Evolutionary conservation across 1,140 invertebrate species (phyloP), one percentile per base, ranked within the genome.

Genomic region (Epicauta chinensis): DNA sequence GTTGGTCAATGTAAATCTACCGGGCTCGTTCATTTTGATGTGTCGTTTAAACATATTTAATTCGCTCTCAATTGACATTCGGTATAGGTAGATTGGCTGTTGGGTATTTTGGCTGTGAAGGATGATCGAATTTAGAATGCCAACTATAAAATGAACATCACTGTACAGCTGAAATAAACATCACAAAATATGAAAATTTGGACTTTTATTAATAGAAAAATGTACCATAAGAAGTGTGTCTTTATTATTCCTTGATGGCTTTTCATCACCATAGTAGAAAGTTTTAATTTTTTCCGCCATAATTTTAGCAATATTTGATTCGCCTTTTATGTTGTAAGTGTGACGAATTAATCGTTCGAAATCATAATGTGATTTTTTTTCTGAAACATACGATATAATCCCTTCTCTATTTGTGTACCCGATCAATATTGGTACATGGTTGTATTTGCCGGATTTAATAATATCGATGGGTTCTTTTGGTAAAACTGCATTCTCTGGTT

Each of bases 1-100:
- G n/a, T n/a, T n/a, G n/a, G n/a, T n/a, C n/a, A n/a, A n/a, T n/a
- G n/a, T n/a, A 7, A n/a, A 43, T 31, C 9, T 29, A 47, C 34
- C 32, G 36, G 34, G 34, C 17, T 47, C 32, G 2, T 12, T 38
- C 4, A 47, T 37, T 3, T 16, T 14, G 11, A n/a, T n/a, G n/a
- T n/a, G n/a, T n/a, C n/a, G n/a, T n/a, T n/a, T n/a, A n/a, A n/a
- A n/a, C n/a, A n/a, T n/a, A n/a, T n/a, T n/a, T n/a, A n/a, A n/a
- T n/a, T n/a, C n/a, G n/a, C n/a, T n/a, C n/a, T n/a, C 73, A 39
- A 74, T 71, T 38, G 75, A 73, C 56, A 79, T 74, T 59, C 70
- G 68, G 51, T 78, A 79, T 23, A 76, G 74, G 57, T 74, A 78
- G 29, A 78, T 62, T 1, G 72, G 69, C 37, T 65, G 54, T n/a